phyloP scores from a whole-genome alignment of 2,888 invertebrate species.

The Sicus ferrugineus region DNA sequence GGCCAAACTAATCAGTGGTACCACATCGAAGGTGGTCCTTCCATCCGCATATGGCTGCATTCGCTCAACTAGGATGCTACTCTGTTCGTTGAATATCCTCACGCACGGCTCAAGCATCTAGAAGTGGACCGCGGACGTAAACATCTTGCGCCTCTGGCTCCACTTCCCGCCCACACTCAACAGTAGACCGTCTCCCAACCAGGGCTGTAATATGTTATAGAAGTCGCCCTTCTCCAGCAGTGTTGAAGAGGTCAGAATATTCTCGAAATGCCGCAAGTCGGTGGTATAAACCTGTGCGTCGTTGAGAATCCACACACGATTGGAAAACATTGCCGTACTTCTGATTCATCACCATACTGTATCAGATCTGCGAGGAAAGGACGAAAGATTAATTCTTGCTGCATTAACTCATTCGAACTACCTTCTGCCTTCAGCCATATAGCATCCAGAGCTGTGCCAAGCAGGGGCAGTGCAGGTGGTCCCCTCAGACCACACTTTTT shows the following conservation, averaged over 20 bases:
- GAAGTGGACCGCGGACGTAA: constrained; percentile 82
- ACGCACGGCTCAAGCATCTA: constrained; percentile 77
- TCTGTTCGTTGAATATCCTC: constrained; percentile 73
- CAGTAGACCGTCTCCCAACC: constrained; percentile 53
- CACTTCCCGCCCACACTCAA: constrained; percentile 67
- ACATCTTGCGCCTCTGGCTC: constrained; percentile 72
- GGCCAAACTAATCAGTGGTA: constrained; percentile 69
- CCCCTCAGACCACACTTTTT: constrained; percentile 44
- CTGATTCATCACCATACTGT: constrained; percentile 36
- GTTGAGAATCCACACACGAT: constrained; percentile 64
- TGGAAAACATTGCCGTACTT: too few species aligned
- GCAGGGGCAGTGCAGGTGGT: constrained; percentile 44
- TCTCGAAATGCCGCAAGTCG: constrained; percentile 65
- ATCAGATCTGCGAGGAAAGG: constrained; percentile 42
- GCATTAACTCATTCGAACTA: constrained; percentile 29
- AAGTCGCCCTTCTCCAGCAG: constrained; percentile 53
- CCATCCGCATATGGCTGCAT: constrained; percentile 64
- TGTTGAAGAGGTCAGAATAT: constrained; percentile 53
- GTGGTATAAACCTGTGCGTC: constrained; percentile 60
- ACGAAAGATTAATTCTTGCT: neutral
- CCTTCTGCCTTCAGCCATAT: constrained; percentile 47
- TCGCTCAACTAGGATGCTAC: constrained; percentile 68
- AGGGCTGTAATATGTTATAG: constrained; percentile 51
- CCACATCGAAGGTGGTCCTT: constrained; percentile 66
- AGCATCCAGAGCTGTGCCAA: constrained; percentile 47